A percentile compares a stretch with the other conserved stretches of the same genome.
Evolutionary conservation across 2,113 vertebrate genomes (phyloP).

Genomic region (Eulemur rufifrons): DNA sequence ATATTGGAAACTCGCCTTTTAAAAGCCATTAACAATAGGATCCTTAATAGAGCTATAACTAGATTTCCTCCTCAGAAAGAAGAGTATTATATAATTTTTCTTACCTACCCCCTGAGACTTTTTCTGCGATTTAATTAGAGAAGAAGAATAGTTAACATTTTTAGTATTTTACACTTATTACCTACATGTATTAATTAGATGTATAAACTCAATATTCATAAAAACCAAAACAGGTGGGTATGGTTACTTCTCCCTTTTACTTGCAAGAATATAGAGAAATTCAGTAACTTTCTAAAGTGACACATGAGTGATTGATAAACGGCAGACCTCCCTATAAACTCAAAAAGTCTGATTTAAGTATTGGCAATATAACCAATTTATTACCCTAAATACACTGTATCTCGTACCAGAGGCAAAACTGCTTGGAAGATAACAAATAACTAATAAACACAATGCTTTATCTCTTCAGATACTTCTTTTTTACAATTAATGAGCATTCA

Average conservation of each 20-base stretch:
- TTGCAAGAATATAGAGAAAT: neutral
- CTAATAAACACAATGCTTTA: neutral
- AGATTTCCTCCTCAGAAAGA: neutral
- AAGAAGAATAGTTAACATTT: neutral
- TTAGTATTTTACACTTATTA: neutral
- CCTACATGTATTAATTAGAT: neutral
- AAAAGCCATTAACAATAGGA: neutral
- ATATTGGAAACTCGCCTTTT: neutral
- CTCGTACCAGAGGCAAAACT: neutral
- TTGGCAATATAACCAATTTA: neutral
- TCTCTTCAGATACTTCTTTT: neutral
- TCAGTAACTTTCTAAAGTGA: neutral
- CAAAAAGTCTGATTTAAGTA: neutral
- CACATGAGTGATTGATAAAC: neutral
- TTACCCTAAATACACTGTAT: neutral
- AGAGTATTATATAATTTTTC: neutral
- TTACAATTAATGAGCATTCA: neutral
- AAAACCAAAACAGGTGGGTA: accelerated
- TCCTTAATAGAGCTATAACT: neutral
- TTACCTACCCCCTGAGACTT: neutral
- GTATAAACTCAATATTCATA: neutral
- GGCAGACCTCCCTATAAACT: neutral
- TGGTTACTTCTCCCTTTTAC: neutral
- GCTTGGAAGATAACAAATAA: neutral
- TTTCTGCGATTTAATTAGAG: neutral